Evolutionary conservation across 2,888 invertebrate genomes (phyloP).

Genomic region (Agonum fuliginosum): DNA sequence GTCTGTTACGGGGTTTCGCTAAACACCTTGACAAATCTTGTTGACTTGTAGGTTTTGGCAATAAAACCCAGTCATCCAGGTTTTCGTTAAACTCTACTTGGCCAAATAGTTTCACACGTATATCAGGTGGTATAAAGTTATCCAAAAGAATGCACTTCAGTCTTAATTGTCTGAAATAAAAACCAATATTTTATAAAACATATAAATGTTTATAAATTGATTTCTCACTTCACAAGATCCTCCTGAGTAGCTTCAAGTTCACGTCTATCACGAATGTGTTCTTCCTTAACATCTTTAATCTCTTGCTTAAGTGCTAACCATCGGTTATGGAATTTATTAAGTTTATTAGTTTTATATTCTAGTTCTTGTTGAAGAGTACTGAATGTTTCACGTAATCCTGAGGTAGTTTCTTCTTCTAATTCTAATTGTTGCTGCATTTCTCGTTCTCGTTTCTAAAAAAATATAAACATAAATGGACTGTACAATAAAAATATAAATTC

Average conservation of each 20-base stretch:
- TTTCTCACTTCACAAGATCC: constrained; percentile 83
- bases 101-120: constrained; percentile 83
- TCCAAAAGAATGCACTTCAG: constrained; percentile 91
- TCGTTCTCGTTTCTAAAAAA: constrained; percentile 77
- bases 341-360: constrained; percentile 94
- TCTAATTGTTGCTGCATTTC: constrained; percentile 97
- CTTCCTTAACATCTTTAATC: constrained; percentile 87
- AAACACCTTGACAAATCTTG: constrained; percentile 68
- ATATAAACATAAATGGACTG: constrained; percentile 48
- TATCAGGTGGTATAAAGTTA: constrained; percentile 91
- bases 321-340: constrained; percentile 92
- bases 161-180: constrained; percentile 82
- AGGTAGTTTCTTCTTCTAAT: constrained; percentile 93
- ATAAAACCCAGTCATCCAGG: constrained; percentile 81
- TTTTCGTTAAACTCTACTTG: constrained; percentile 88
- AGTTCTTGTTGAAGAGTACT: constrained; percentile 96
- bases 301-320: constrained; percentile 85
- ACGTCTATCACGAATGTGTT: constrained; percentile 92
- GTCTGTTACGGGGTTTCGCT: constrained; percentile 69
- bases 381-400: constrained; percentile 93
- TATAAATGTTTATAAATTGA: constrained; percentile 2
- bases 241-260: constrained; percentile 94
- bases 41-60: constrained; percentile 68
- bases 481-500: constrained; percentile 9
- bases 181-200: constrained; percentile 11